Evolutionary conservation across 2,888 invertebrate genomes (phyloP).

Genomic region (Rotaria sp.): DNA sequence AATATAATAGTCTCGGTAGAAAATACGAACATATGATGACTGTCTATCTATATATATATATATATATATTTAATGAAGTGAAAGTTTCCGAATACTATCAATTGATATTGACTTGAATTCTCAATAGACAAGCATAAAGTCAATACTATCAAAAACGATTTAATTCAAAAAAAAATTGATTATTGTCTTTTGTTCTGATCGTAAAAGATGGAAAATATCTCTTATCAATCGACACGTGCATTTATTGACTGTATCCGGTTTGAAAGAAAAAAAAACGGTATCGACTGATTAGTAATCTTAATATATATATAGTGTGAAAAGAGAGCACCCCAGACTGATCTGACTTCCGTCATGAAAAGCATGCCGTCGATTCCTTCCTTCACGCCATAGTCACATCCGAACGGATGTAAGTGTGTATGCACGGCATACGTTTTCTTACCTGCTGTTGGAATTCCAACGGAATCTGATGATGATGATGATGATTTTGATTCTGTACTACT

Average conservation of each 20-base stretch:
- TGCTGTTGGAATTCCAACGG: background rate
- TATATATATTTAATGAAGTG: background rate
- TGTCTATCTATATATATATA: too few species aligned
- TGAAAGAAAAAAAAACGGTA: background rate
- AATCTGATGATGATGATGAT: background rate
- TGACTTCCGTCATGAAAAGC: constrained; percentile 19
- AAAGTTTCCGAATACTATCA: background rate
- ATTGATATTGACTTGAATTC: background rate
- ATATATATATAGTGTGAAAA: background rate
- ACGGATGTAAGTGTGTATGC: background rate
- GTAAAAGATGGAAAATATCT: background rate
- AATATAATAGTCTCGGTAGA: too few species aligned
- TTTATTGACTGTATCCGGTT: constrained; percentile 22
- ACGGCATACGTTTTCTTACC: constrained; percentile 10
- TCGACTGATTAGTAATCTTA: constrained; percentile 2
- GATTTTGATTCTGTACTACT: constrained; percentile 3
- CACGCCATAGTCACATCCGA: constrained; percentile 21
- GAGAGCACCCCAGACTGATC: constrained; percentile 18
- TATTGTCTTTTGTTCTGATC: background rate
- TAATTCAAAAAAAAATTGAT: background rate
- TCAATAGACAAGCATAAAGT: background rate
- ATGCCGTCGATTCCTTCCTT: constrained; percentile 22
- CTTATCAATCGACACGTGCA: constrained; percentile 14
- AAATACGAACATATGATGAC: too few species aligned
- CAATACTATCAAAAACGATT: background rate